A percentile compares a stretch with the other conserved stretches of the same genome.
Conservation (phyloP, 2,113 vertebrate species). For the Nipponia nippon region DNA sequence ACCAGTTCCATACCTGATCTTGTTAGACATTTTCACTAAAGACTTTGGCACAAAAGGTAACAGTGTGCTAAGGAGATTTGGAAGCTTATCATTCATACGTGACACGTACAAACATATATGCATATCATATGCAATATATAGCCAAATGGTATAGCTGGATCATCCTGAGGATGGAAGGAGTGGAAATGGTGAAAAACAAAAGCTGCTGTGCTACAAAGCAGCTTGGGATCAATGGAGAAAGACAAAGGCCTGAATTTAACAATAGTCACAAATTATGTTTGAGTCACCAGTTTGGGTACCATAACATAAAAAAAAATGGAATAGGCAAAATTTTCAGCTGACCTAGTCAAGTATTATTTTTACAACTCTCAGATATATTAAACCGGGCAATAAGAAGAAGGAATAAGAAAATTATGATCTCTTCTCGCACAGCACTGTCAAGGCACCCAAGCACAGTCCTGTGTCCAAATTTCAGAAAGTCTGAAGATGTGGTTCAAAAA, state of each 20-base stretch:
- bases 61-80: not conserved
- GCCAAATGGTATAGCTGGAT: no score
- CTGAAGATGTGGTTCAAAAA: not conserved
- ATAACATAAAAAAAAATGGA: not conserved
- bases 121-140: not conserved
- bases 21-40: not conserved
- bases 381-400: not conserved
- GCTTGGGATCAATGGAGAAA: not conserved
- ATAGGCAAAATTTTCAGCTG: not conserved
- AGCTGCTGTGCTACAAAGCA: not conserved
- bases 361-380: not conserved
- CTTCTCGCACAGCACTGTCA: not conserved
- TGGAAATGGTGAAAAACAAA: not conserved
- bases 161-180: not conserved
- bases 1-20: rapidly evolving
- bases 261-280: not conserved
- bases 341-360: not conserved
- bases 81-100: not conserved
- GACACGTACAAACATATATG: not conserved
- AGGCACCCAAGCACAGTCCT: not conserved
- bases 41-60: not conserved
- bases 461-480: not conserved
- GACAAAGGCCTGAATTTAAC: not conserved
- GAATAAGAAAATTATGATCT: not conserved
- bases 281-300: not conserved